Percentiles rank a stretch among this genome's conserved stretches.
Conservation (phyloP, 1,140 invertebrate genomes). For the Cyclargus thomasi region DNA sequence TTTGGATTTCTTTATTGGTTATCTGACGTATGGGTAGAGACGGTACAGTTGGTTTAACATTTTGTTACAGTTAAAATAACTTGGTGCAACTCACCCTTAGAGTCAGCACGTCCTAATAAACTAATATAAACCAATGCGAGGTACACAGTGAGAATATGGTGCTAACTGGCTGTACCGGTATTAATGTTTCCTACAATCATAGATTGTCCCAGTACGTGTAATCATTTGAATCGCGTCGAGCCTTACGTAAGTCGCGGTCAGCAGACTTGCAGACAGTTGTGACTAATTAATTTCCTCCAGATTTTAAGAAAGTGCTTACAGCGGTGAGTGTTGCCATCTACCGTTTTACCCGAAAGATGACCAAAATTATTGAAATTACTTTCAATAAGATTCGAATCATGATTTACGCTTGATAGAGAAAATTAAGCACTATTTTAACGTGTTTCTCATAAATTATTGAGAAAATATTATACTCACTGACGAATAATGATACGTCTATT, state of each 20-base stretch:
- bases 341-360: not conserved
- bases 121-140: not conserved
- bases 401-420: too few species aligned
- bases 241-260: not conserved
- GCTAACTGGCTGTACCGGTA: not conserved
- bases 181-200: conserved; percentile 1
- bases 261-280: conserved; percentile 16
- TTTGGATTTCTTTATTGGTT: too few species aligned
- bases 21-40: too few species aligned
- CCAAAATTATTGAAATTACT: not conserved
- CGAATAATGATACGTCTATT: too few species aligned
- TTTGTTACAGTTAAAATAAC: too few species aligned
- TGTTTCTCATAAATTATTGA: too few species aligned
- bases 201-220: conserved; percentile 1
- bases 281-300: conserved; percentile 52
- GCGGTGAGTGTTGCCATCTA: not conserved
- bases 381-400: too few species aligned
- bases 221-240: conserved; percentile 8
- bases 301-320: conserved; percentile 51
- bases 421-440: too few species aligned
- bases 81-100: too few species aligned
- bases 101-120: too few species aligned
- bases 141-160: not conserved
- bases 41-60: too few species aligned
- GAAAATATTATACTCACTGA: too few species aligned